Base-by-base conservation (phyloP, 1,140 invertebrate genomes). In the Drosophila ananassae region DNA sequence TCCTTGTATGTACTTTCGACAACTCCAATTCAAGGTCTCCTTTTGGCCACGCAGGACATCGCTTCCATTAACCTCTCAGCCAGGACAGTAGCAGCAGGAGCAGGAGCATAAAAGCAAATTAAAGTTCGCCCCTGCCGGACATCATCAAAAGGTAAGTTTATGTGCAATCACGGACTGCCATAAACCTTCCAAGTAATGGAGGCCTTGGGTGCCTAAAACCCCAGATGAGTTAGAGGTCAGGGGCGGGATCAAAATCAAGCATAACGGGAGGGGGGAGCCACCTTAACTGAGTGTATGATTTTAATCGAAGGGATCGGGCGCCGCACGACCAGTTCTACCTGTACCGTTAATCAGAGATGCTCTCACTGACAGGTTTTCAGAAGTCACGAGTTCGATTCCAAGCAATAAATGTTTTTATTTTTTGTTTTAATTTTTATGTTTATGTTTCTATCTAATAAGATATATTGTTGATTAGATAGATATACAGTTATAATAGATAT, bases 121-220 rank as follows among this genome's bases (percentile, higher is more conserved):
- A 63, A 73, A 55, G 59, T 63, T 73, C 34, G 51, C n/a, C 71
- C 13, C 34, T 34, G 68, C 52, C 30, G 63, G 52, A 71, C 67
- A 69, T 57, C 69, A 55, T 73, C 71, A 73, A 73, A 73, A 73
- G 58, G 69, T 55, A 63, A 73, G 69, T 73, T 73, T 73, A 69
- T 69, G 69, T 48, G 32, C 67, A 64, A 58, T 72, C 75, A 56
- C 52, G 46, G 57, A 32, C 37, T 44, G 39, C 50, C 75, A 60
- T 77, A 64, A 77, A 77, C 44, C 68, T 50, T 78, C 76, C 51
- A 64, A 72, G 56, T 77, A 58, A 77, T 72, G 66, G 50, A 54
- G 59, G 52, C 25, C 17, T 47, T 37, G 34, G 34, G 47, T 22
- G 44, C 41, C 41, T 22, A 22, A 47, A 24, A 9, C 17, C 21